A percentile compares a stretch with the other conserved stretches of the same genome.
Evolutionary conservation across 2,113 vertebrate species (phyloP).

Genomic region (Centropus bengalensis): DNA sequence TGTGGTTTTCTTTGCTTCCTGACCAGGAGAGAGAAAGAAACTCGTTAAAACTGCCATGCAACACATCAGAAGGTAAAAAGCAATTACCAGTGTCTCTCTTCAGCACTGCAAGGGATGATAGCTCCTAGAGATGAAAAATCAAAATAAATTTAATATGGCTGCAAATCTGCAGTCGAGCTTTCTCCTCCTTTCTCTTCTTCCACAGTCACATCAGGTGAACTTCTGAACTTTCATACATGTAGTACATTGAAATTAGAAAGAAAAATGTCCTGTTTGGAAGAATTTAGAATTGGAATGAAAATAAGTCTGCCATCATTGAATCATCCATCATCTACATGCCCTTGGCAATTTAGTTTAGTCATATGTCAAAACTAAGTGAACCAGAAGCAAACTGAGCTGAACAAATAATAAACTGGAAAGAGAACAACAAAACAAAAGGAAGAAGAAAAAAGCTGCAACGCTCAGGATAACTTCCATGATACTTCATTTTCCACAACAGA

Average conservation of each 20-base stretch:
- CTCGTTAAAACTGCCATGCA: background rate
- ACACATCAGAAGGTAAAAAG: background rate
- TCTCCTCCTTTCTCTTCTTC: background rate
- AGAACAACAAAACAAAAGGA: background rate
- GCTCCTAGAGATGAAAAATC: background rate
- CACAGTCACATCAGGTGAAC: background rate
- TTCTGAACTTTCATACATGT: background rate
- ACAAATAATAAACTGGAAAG: background rate
- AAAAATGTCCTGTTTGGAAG: constrained; percentile 36
- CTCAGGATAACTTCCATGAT: background rate
- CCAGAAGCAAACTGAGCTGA: constrained; percentile 34
- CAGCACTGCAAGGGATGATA: background rate
- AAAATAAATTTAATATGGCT: background rate
- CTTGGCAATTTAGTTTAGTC: constrained; percentile 39
- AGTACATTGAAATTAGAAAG: background rate
- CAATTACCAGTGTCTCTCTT: background rate
- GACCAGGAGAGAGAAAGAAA: background rate
- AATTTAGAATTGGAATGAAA: constrained; percentile 54
- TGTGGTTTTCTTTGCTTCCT: background rate
- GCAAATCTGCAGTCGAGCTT: background rate
- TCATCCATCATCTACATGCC: constrained; percentile 10
- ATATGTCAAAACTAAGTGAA: constrained; percentile 56
- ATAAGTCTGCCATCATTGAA: constrained; percentile 19
- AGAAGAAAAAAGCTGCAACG: background rate
- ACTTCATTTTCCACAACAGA: background rate